These are phyloP conservation scores for Cryptotis parvus DNA, from an alignment of 2,113 vertebrate species.

Conservation along the genomic window DNA sequence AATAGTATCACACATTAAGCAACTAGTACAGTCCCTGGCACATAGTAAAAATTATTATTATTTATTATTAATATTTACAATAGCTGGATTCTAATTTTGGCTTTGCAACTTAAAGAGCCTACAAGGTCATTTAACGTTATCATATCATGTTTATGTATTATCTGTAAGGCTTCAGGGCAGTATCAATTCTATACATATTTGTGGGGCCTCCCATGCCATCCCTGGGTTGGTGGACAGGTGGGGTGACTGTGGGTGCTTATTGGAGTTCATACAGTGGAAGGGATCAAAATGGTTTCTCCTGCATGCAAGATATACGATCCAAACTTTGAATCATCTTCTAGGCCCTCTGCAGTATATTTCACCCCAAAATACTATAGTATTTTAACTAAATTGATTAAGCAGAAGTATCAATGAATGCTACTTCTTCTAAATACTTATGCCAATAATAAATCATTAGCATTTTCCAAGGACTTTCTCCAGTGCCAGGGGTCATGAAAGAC, in stretches of 20 bases:
- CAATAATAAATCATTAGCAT: not conserved
- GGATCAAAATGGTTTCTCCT: too few relatives aligned
- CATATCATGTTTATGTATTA: not conserved
- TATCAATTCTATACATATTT: not conserved
- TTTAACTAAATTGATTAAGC: conserved; percentile 2
- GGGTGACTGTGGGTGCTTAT: too few relatives aligned
- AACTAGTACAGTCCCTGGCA: not conserved
- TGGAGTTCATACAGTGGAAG: too few relatives aligned
- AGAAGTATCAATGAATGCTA: not conserved
- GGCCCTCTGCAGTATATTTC: not conserved
- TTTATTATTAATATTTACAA: not conserved
- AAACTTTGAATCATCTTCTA: too few relatives aligned
- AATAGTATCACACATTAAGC: not conserved
- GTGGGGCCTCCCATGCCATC: too few relatives aligned
- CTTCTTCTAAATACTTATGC: not conserved
- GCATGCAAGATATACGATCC: too few relatives aligned
- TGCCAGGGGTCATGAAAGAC: too few relatives aligned
- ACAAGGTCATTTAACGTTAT: not conserved
- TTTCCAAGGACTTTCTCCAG: not conserved
- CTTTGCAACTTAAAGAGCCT: not conserved
- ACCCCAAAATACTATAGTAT: not conserved
- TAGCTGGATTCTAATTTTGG: not conserved
- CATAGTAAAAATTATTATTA: not conserved
- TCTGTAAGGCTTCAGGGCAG: not conserved
- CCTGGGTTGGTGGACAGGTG: too few relatives aligned